Percentiles rank a stretch among this genome's conserved stretches.
These are phyloP conservation scores for Drosophila histrio DNA, from an alignment of 2,888 invertebrate species.

Conservation along the genomic window DNA sequence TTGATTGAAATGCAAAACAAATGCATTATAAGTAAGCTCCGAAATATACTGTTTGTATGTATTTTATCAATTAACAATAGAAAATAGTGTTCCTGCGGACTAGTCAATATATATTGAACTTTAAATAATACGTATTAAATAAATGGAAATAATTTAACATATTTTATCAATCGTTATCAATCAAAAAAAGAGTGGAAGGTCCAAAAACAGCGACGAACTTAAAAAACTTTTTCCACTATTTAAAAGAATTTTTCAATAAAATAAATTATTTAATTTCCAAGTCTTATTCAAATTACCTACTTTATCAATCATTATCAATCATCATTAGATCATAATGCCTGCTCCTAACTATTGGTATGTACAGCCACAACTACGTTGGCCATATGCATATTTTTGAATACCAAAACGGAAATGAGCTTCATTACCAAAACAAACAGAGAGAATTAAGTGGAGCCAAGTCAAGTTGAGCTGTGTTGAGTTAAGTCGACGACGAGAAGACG, in stretches of 20 bases:
- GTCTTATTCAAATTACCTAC: constrained; percentile 1
- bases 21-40: no score
- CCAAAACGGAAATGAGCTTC: constrained; percentile 82
- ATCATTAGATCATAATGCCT: constrained; percentile 16
- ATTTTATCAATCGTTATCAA: background rate
- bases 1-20: constrained; percentile 62
- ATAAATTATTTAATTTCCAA: background rate
- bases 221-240: background rate
- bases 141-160: background rate
- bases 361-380: constrained; percentile 13
- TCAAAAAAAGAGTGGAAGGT: background rate
- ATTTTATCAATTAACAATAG: no score
- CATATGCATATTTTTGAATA: constrained; percentile 60
- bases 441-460: constrained; percentile 51
- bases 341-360: constrained; percentile 17
- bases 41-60: no score
- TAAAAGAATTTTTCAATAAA: background rate
- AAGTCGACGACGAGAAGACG: background rate
- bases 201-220: background rate
- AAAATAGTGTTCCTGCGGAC: no score
- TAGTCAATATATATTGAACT: no score
- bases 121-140: no score
- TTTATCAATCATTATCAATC: constrained; percentile 6
- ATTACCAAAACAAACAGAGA: constrained; percentile 83
- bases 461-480: constrained; percentile 10